Base-by-base conservation (phyloP, 2,888 invertebrate genomes). In the Drosophila hamatofila region DNA sequence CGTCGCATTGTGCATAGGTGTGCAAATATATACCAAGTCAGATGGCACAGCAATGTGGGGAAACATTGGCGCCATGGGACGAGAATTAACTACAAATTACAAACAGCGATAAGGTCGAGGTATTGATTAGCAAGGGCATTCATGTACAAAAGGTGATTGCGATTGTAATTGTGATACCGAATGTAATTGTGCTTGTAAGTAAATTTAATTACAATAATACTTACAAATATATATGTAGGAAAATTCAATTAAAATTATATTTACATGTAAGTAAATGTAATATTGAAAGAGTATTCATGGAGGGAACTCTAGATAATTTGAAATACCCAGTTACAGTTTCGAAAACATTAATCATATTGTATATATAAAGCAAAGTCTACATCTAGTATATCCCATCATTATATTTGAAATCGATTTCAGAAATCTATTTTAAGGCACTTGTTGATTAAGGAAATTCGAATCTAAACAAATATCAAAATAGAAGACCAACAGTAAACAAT, bases 71-170 rank as follows among this genome's bases (percentile, higher is more conserved):
- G 76, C 69, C 75, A 68, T 39, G 56, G 30, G 44, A 49, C 30
- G 60, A 54, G 58, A 75, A 79, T 65, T 69, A 69, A 59, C 56
- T 52, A 62, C 64, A 74, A 74, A 76, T 78, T 76, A 76, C 64
- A 65, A 33, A 27, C 30, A 35, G 39, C 42, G 75, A 76, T 76
- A 78, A 78, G 64, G 33, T 55, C 42, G 25, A 51, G 35, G 21
- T 65, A 62, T 51, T 62, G 69, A 78, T 79, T 79, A 48, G n/a
- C 21, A 55, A 54, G 16, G 18, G 11, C 27, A 21, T 12, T 42
- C 14, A 12, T 16, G 21, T 4, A 33, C 2, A 55, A 9, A 35
- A 21, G 37, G 30, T 59, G 46, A 23, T 75, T 66, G 52, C n/a
- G 52, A 23, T 52, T 35, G 23, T 52, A 21, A 37, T 52, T 11